phyloP scores from a whole-genome alignment of 2,888 invertebrate species.

The Teinopalpus imperialis region DNA sequence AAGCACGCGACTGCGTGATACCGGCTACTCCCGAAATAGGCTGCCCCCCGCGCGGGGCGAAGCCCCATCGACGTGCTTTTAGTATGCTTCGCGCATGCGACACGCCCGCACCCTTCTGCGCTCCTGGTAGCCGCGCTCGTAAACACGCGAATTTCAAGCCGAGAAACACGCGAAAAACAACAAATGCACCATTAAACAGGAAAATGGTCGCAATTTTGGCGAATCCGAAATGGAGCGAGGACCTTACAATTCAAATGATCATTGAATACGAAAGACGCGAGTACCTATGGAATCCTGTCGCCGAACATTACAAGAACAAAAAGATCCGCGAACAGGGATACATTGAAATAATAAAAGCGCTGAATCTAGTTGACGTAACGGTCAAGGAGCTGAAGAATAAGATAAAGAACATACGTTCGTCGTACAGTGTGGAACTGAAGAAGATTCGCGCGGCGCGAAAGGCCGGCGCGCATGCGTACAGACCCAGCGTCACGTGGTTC shows the following conservation, averaged over 20 bases:
- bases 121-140: slow-evolving; percentile 58
- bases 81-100: slow-evolving; percentile 83
- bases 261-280: slow-evolving; percentile 78
- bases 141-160: slow-evolving; percentile 53
- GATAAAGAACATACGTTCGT: slow-evolving; percentile 78
- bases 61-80: slow-evolving; percentile 81
- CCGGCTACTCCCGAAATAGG: slow-evolving; percentile 81
- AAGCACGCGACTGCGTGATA: slow-evolving; percentile 80
- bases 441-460: slow-evolving; percentile 79
- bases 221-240: slow-evolving; percentile 79
- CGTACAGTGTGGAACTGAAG: slow-evolving; percentile 79
- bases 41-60: slow-evolving; percentile 68
- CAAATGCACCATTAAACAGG: slow-evolving; percentile 50
- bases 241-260: slow-evolving; percentile 76
- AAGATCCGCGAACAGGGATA: slow-evolving; percentile 77
- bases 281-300: slow-evolving; percentile 76
- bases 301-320: slow-evolving; percentile 78
- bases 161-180: slow-evolving; percentile 33
- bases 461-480: slow-evolving; percentile 80
- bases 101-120: slow-evolving; percentile 79
- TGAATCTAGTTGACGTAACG: slow-evolving; percentile 72
- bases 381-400: slow-evolving; percentile 79
- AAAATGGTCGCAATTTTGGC: slow-evolving; percentile 73
- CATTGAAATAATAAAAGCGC: slow-evolving; percentile 72
- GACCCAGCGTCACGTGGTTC: slow-evolving; percentile 81